These are phyloP conservation scores for Propithecus coquereli DNA, from an alignment of 2,113 vertebrate species.

Conservation along the genomic window DNA sequence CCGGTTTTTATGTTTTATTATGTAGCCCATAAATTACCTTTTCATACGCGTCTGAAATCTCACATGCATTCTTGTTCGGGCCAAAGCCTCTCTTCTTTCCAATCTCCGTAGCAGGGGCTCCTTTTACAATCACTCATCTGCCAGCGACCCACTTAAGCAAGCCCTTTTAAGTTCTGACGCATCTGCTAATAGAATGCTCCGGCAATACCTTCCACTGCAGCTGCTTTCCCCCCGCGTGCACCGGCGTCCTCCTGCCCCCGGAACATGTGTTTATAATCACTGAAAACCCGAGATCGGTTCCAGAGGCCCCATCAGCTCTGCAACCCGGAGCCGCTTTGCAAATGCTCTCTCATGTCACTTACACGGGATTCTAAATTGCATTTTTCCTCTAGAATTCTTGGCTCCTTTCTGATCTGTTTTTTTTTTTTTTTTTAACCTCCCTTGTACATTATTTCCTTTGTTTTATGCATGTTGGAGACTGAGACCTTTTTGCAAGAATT, in stretches of 20 bases:
- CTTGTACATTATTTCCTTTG: slow-evolving; percentile 31
- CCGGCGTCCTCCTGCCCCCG: slow-evolving; percentile 47
- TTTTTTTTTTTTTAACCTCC: background rate
- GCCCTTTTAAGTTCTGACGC: slow-evolving; percentile 73
- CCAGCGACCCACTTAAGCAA: slow-evolving; percentile 70
- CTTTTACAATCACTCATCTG: slow-evolving; percentile 60
- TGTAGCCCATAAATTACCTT: background rate
- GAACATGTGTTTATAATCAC: slow-evolving; percentile 82
- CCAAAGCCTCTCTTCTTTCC: slow-evolving; percentile 65
- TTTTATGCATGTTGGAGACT: slow-evolving; percentile 26
- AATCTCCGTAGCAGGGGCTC: slow-evolving; percentile 41
- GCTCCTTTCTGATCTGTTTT: slow-evolving; percentile 50
- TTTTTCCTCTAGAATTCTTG: slow-evolving; percentile 66
- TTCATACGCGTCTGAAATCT: slow-evolving; percentile 56
- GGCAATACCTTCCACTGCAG: slow-evolving; percentile 67
- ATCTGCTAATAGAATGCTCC: slow-evolving; percentile 64
- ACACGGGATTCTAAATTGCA: slow-evolving; percentile 72
- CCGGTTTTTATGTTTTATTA: background rate
- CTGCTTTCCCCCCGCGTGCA: slow-evolving; percentile 54
- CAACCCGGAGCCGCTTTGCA: slow-evolving; percentile 59
- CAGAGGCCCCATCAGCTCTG: slow-evolving; percentile 74
- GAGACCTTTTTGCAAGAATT: background rate
- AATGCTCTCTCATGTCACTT: slow-evolving; percentile 70
- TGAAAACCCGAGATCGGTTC: slow-evolving; percentile 66
- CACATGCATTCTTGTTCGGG: slow-evolving; percentile 67